Base-by-base conservation (phyloP, 92 coral and sea anemone species). In the Zoanthus gigantus region DNA sequence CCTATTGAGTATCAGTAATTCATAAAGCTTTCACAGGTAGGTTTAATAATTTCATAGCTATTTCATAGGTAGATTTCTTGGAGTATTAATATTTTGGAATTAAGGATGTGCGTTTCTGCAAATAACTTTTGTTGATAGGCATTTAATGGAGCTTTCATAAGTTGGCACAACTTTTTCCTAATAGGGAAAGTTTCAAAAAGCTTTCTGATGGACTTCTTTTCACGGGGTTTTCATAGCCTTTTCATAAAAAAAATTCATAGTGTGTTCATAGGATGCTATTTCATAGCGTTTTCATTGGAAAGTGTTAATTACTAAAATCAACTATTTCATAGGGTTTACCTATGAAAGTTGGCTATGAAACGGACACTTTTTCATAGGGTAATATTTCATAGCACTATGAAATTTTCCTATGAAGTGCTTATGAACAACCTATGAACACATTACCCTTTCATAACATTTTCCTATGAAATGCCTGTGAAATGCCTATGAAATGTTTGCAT, bases 291-390 rank as follows among this genome's bases (percentile, higher is more conserved):
- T 72, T 72, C 76, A 72, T 72, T 0, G 76, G 75, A 72, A 44
- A 13, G 76, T 72, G 30, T 72, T 72, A 72, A 72, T 72, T 37
- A 72, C 29, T 72, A 72, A 72, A 72, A 72, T 72, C 76, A 71
- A 71, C 75, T 71, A 71, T 32, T 71, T 71, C 75, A 71, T 71
- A 71, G 75, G 75, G 75, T 71, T 72, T 72, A 72, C 76, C 53
- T 72, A 72, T 72, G 76, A 72, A 72, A 37, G 76, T 72, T 34
- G 76, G 76, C 77, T 72, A 37, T 72, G 76, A 71, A 71, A 71
- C 31, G 76, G 76, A 71, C 76, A 71, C 76, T 71, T 71, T 71
- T 71, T 71, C 76, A 71, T 71, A 71, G 76, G 76, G 76, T 71
- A 71, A 34, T 71, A 71, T 32, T 71, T 71, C 76, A 71, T 71